Evolutionary conservation across 1,140 invertebrate species (phyloP), one percentile per base, ranked within the genome.

Genomic region (Nasonia giraulti): DNA sequence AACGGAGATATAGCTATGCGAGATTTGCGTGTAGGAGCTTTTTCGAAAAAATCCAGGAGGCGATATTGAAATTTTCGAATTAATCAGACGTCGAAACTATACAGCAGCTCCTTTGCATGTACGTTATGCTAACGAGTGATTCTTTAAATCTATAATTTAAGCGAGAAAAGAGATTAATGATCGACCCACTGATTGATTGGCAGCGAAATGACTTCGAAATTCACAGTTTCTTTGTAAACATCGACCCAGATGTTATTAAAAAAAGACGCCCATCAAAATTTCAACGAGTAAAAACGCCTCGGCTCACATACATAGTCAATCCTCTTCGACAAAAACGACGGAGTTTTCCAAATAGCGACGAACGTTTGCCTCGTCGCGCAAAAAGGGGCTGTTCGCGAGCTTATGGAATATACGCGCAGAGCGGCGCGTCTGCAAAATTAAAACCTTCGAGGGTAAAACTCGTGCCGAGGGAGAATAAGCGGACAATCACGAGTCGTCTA

Each of bases 381-480:
- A 14, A 68, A 66, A 80, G 77, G 69, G 55, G 31, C 33, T 14
- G 40, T n/a, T 76, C 73, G 50, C 37, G 40, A 74, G 81, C 47
- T 20, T 20, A 2, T 0, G 1, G 55, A 31, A 50, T 10, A 73
- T 20, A 82, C 84, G 79, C 78, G 80, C 73, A 86, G 75, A 77
- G 88, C 89, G 89, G 90, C 89, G 85, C 89, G 84, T 84, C 85
- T 86, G 88, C 87, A 86, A 91, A 92, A 92, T 92, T 92, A 92
- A 91, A 92, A 91, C 87, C 90, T 89, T 88, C 84, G 78, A 87
- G 80, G 87, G 87, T 83, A 89, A 33, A 77, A 83, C 83, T 74
- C 80, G 88, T 44, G 80, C 79, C 87, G 85, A 87, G 74, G 68
- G 79, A 73, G 84, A 81, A 44, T 44, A 86, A 85, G 62, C 31